Evolutionary conservation across 2,888 invertebrate genomes (phyloP), one percentile per base, ranked within the genome.

Genomic region (Seira ritae): DNA sequence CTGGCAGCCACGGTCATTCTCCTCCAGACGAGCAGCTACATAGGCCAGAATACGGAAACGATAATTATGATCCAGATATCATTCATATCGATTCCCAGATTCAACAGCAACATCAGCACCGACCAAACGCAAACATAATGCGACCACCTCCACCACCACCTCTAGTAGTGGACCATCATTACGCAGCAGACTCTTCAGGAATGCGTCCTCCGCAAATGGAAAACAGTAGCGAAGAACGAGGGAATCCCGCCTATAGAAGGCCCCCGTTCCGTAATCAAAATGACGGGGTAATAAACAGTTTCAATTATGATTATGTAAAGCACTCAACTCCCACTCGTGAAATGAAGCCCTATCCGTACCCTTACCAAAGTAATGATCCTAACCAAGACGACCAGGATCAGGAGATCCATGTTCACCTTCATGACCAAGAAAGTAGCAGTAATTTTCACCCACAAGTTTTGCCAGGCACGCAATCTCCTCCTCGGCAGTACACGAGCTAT

Each of bases 331-430:
- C 22, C 70, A 22, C 2, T 69, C 8, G 17, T 31, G 42, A 2
- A 22, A 17, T 42, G 37, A 69, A 22, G 23, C 31, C 71, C 70
- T 62, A 70, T 24, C 31, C 70, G n/a, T 15, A 67, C 15, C 42
- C 66, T 4, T 20, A 19, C 15, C 8, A 20, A 3, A 2, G 3
- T 6, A n/a, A n/a, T 6, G 6, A 20, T 37, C 8, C n/a, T 62
- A 66, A 24, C 1, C 67, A 46, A 2, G 23, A n/a, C n/a, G n/a
- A 22, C 19, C 22, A 68, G n/a, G 73, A 77, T 22, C 73, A 80
- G 42, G 77, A 78, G 42, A 20, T 80, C 23, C 80, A 80, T 67
- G 75, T 78, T 31, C 79, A 85, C 73, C 60, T 76, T 31, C 79
- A 85, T n/a, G 75, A 79, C 2, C 15, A 37, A 24, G 69, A 60